Conservation (phyloP, 2,113 vertebrate species). For the Campylomormyrus numenius region DNA sequence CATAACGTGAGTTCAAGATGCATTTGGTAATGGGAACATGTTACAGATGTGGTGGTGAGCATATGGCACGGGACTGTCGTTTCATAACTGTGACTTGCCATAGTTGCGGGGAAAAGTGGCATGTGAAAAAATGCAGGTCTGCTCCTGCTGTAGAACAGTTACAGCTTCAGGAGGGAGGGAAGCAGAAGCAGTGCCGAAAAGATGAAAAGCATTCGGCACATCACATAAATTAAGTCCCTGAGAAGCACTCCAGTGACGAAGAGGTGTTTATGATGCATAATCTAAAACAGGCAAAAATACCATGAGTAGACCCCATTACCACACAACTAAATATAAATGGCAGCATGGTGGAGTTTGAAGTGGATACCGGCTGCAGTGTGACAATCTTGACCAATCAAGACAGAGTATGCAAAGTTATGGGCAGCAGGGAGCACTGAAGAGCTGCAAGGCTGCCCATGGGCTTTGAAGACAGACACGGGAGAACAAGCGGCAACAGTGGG, state of each 20-base stretch:
- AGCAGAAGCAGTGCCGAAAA: no score
- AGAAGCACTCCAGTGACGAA: slow-evolving; percentile 16
- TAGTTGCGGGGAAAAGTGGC: no score
- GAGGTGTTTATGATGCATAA: neutral
- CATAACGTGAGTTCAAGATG: no score
- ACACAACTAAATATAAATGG: neutral
- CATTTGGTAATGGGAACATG: no score
- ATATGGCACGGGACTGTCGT: no score
- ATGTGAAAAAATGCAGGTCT: no score
- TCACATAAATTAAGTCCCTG: no score
- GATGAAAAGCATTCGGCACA: no score
- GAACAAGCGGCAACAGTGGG: slow-evolving; percentile 5
- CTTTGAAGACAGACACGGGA: neutral
- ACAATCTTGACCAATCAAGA: neutral
- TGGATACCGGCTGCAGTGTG: neutral
- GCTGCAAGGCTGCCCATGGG: neutral
- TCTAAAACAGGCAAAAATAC: neutral
- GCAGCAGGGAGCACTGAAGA: neutral
- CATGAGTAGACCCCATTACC: neutral
- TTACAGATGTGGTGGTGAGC: no score
- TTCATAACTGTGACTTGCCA: no score
- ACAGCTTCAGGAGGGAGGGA: no score
- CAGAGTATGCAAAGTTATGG: neutral
- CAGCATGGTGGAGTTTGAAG: neutral
- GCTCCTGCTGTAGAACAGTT: neutral